Base-by-base conservation (phyloP, 2,113 vertebrate species). In the Thermophis baileyi region DNA sequence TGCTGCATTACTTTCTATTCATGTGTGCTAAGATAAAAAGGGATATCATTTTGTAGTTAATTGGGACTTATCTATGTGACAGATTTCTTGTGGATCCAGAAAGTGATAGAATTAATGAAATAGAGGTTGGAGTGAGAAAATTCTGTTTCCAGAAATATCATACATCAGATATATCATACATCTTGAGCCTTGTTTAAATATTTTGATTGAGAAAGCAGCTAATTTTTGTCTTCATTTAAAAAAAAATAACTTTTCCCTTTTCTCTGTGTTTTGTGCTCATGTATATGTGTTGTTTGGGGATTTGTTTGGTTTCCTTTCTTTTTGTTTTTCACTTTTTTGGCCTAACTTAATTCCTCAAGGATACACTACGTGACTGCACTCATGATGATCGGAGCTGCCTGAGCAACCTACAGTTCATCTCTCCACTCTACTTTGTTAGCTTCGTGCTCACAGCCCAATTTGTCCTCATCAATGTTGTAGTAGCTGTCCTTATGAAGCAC, bases 401-500 rank as follows among this genome's bases (percentile, higher is more conserved):
- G 97, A 99, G 99, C 93, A 99, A 99, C 98, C 98, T 98, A 92
- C 98, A 98, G 97, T 98, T 98, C 90, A 98, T 99, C 98, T 99
- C 99, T 24, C 99, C 99, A 1, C 97, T 99, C 95, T 99, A 99
- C 98, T 99, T 99, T 94, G 99, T 99, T 96, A 99, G 99, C 98
- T 99, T 99, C 89, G 99, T 99, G 98, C 99, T 99, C 98, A 99
- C 99, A 81, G 99, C 99, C 89, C 99, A 99, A 98, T 99, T 99
- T 85, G 99, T 99, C 97, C 99, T 99, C 97, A 99, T 99, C 98
- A 99, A 99, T 11, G 99, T 99, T 98, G 99, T 99, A 97, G 99
- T 99, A 97, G 99, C 99, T 3, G 99, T 99, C 97, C 98, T 99
- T 94, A 99, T 99, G 99, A 99, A 99, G 96, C 99, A 99, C 96